A percentile compares a stretch with the other conserved stretches of the same genome.
Conservation (phyloP, 2,113 vertebrate genomes). For the Crotalus horridus region DNA sequence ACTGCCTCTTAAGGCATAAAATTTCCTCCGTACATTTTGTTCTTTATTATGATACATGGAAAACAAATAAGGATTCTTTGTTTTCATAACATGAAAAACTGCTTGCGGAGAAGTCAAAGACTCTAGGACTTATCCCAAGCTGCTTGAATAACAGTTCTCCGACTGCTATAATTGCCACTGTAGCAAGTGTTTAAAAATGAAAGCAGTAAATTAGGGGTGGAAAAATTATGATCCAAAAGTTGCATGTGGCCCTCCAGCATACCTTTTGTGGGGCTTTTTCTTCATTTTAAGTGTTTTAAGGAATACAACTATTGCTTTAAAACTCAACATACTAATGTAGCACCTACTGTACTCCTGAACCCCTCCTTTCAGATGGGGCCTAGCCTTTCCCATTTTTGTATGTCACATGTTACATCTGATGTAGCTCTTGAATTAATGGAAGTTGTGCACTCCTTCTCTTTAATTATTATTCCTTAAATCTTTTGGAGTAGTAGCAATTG, state of each 20-base stretch:
- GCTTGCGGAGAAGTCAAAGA: slow-evolving; percentile 9
- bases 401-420: not conserved
- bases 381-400: not conserved
- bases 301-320: not conserved
- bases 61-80: not conserved
- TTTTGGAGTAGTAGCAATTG: not conserved
- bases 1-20: not conserved
- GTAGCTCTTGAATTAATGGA: not conserved
- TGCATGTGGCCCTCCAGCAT: not conserved
- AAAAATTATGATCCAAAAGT: slow-evolving; percentile 16
- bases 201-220: slow-evolving; percentile 23
- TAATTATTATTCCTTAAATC: not conserved
- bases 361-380: not conserved
- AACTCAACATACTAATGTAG: not conserved
- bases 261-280: not conserved
- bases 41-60: not conserved
- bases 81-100: not conserved
- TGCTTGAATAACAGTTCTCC: not conserved
- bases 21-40: not conserved
- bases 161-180: not conserved
- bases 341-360: not conserved
- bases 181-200: slow-evolving; percentile 35
- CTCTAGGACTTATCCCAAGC: not conserved
- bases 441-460: not conserved
- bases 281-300: not conserved